Conservation (phyloP, 2,888 invertebrate genomes). For the Listrodromus nycthemerus region DNA sequence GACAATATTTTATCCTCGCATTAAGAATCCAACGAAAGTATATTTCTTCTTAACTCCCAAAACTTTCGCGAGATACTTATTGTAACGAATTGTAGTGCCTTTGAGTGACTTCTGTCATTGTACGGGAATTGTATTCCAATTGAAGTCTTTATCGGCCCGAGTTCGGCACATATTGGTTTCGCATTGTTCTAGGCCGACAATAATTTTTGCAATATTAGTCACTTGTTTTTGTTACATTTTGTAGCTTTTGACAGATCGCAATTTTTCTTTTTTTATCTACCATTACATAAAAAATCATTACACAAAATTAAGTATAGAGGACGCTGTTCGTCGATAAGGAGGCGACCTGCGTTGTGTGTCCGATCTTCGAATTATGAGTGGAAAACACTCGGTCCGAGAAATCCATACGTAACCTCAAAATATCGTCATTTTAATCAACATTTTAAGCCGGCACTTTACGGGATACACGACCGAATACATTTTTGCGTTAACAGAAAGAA, state of each 20-base stretch:
- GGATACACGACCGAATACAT: slow-evolving; percentile 4
- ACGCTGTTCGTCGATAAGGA: not conserved
- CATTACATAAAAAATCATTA: not conserved
- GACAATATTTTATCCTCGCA: not conserved
- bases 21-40: too few relatives aligned
- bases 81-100: not conserved
- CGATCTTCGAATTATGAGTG: too few relatives aligned
- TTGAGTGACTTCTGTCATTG: not conserved
- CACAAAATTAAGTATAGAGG: not conserved
- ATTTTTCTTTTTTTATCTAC: not conserved
- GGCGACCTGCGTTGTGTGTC: not conserved
- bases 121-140: not conserved
- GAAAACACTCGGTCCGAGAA: not conserved
- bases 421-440: not conserved
- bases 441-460: slow-evolving; percentile 5
- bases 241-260: not conserved
- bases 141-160: not conserved
- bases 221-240: not conserved
- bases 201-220: not conserved
- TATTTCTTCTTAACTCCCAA: not conserved
- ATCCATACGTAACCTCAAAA: slow-evolving; percentile 5
- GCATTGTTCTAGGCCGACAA: not conserved
- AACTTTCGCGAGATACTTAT: not conserved
- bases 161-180: not conserved
- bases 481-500: slow-evolving; percentile 36